Base-by-base conservation (phyloP, 2,113 vertebrate genomes). In the Nannospalax galili region DNA sequence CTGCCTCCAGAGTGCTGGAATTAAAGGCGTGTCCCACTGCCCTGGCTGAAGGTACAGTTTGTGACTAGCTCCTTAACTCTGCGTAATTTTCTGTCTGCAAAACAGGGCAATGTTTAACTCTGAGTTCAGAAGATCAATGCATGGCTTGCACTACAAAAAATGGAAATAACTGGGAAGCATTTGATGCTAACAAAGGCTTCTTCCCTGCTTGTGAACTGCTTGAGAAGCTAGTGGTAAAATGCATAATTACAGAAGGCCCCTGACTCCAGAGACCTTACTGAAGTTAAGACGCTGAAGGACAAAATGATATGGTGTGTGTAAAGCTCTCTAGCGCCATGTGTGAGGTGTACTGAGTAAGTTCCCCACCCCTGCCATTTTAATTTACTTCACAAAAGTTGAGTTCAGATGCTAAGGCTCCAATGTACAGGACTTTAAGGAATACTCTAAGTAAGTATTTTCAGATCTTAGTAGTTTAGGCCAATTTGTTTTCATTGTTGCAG, bases 111-210 rank as follows among this genome's bases (percentile, higher is more conserved):
- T 10, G 9, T 40, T 28, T 37, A 35, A 60, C 19, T 67, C 11
- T 11, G 48, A 81, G 32, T 16, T 79, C 10, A 20, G 2, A 72
- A 91, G 45, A 40, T 1, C 19, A 14, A 10, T 64, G 0, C 1
- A 1, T 0, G 30, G 9, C 37, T 78, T 45, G 45, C 24, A n/a
- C 19, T 4, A 0, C 0, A 26, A 74, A 7, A 35, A 28, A 5
- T 1, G 45, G 26, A 69, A 11, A 8, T 9, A 79, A 28, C 19
- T 3, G 19, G 1, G n/a, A 48, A 30, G 60, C 7, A 9, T 28
- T 48, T 24, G 28, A 56, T 12, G 40, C 32, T 37, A 9, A 17
- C 9, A 37, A 48, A 37, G 5, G 12, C 3, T 9, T 42, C 62
- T 30, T 26, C 45, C 7, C 4, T 1, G 14, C 3, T 42, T 26